phyloP scores from a whole-genome alignment of 2,797 vertebrate species.

The Furcifer pardalis region DNA sequence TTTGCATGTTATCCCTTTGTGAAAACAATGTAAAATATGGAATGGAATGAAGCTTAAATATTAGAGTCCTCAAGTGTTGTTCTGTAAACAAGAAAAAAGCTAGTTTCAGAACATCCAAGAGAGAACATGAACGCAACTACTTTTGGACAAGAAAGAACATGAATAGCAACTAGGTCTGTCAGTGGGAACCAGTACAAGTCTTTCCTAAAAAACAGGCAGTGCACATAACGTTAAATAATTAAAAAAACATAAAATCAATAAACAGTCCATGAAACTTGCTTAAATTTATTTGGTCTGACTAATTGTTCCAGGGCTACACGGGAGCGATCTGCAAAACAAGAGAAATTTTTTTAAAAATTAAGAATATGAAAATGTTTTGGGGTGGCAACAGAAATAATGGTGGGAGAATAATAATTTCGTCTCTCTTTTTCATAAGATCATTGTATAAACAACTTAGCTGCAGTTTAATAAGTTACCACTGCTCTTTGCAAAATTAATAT shows the following conservation, averaged over 20 bases:
- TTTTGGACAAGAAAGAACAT: slow-evolving; percentile 10
- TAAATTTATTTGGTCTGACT: slow-evolving; percentile 80
- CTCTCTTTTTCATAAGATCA: neutral
- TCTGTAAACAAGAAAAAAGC: neutral
- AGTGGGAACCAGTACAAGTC: slow-evolving; percentile 23
- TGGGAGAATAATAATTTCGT: neutral
- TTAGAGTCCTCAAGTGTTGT: neutral
- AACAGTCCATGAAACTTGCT: slow-evolving; percentile 86
- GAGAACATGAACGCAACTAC: neutral
- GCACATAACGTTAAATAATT: slow-evolving; percentile 34
- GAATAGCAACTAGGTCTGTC: slow-evolving; percentile 33
- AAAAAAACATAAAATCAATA: slow-evolving; percentile 70
- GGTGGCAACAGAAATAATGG: neutral
- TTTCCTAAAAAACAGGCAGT: slow-evolving; percentile 29
- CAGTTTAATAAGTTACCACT: neutral
- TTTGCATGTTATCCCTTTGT: neutral
- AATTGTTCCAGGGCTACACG: slow-evolving; percentile 80
- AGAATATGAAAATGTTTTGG: neutral
- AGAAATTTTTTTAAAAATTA: neutral
- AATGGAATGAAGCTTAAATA: neutral
- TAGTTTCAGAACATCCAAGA: neutral
- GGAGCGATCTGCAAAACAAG: slow-evolving; percentile 78
- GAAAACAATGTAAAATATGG: neutral
- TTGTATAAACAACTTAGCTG: neutral
- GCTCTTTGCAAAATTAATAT: neutral